Evolutionary conservation across 2,113 vertebrate genomes (phyloP).

Genomic region (Euleptes europaea): DNA sequence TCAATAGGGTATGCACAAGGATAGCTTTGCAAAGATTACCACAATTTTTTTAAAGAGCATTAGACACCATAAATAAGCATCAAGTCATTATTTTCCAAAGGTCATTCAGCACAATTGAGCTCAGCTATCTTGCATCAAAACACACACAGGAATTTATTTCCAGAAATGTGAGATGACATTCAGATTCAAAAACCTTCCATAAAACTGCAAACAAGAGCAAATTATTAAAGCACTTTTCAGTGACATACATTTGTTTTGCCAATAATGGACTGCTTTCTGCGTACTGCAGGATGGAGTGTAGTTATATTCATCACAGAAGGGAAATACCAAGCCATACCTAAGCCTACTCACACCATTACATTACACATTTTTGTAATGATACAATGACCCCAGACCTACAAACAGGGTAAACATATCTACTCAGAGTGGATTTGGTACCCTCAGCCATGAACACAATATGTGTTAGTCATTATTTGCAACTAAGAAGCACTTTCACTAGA

Average conservation of each 20-base stretch:
- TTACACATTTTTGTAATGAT: background rate
- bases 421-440: no score
- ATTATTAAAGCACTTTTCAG: slow-evolving; percentile 36
- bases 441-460: no score
- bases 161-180: slow-evolving; percentile 44
- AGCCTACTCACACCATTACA: background rate
- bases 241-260: slow-evolving; percentile 46
- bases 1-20: slow-evolving; percentile 22
- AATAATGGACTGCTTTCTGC: slow-evolving; percentile 16
- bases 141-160: slow-evolving; percentile 20
- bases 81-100: slow-evolving; percentile 60
- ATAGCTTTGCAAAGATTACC: slow-evolving; percentile 8
- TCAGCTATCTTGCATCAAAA: slow-evolving; percentile 49
- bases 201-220: background rate
- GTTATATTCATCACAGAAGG: background rate
- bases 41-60: slow-evolving; percentile 33
- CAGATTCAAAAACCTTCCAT: slow-evolving; percentile 18
- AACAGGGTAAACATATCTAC: background rate
- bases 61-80: slow-evolving; percentile 29
- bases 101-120: slow-evolving; percentile 44
- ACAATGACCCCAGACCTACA: background rate
- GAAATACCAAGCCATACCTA: background rate
- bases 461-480: no score
- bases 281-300: background rate
- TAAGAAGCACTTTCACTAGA: no score